Conservation (phyloP, 1,140 invertebrate genomes). For the Ephestia elutella region DNA sequence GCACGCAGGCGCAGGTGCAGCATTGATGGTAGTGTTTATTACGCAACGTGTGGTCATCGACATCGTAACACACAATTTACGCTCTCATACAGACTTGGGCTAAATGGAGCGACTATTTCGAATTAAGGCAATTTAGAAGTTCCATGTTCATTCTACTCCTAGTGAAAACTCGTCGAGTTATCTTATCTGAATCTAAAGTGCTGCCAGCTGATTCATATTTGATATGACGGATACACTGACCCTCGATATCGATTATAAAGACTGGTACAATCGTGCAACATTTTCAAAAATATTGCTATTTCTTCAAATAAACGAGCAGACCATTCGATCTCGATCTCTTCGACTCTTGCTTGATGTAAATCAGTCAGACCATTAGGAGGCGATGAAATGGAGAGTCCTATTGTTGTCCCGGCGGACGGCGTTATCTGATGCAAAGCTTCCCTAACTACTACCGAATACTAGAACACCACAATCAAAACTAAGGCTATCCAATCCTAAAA, state of each 20-base stretch:
- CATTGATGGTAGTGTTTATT: conserved; percentile 21
- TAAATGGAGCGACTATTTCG: conserved; percentile 36
- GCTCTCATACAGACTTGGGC: conserved; percentile 30
- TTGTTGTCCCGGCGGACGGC: too few relatives aligned
- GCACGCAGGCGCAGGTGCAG: neutral
- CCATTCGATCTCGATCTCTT: too few relatives aligned
- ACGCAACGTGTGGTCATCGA: conserved; percentile 29
- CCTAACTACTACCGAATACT: too few relatives aligned
- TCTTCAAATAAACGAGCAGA: too few relatives aligned
- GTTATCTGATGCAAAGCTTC: too few relatives aligned
- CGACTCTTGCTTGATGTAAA: too few relatives aligned
- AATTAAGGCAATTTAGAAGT: conserved; percentile 1
- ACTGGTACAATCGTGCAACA: neutral
- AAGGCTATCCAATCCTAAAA: too few relatives aligned
- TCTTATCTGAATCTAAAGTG: neutral
- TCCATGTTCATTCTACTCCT: neutral
- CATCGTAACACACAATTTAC: conserved; percentile 46
- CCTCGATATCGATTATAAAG: neutral
- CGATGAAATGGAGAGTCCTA: too few relatives aligned
- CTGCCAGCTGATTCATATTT: neutral
- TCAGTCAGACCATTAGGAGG: too few relatives aligned
- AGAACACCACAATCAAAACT: too few relatives aligned
- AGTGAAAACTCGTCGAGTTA: neutral
- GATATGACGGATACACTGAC: neutral
- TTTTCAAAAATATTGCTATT: too few relatives aligned